A percentile compares a stretch with the other conserved stretches of the same genome.
phyloP scores from a whole-genome alignment of 64 coral and sea anemone species.

The Stylophora pistillata region DNA sequence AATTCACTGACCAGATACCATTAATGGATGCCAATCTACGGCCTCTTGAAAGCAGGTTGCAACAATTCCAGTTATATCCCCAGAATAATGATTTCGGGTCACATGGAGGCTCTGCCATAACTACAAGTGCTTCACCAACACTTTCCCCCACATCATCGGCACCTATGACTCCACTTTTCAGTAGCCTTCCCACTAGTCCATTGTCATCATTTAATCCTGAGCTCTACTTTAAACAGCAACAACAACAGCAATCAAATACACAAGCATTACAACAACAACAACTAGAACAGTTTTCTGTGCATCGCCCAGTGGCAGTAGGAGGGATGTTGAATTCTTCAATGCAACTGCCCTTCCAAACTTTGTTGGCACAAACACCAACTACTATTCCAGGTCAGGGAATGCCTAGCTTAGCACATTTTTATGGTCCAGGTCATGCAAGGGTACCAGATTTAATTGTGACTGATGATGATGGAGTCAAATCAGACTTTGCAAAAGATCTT shows the following conservation, averaged over 20 bases:
- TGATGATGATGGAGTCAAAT: conserved; percentile 54
- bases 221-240: conserved; percentile 45
- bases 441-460: conserved; percentile 72
- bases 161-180: conserved; percentile 59
- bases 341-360: conserved; percentile 43
- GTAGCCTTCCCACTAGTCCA: conserved; percentile 45
- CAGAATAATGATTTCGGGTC: conserved; percentile 43
- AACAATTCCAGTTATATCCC: conserved; percentile 67
- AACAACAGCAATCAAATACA: conserved; percentile 13
- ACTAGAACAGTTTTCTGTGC: conserved; percentile 49
- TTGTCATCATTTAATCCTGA: conserved; percentile 30
- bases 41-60: conserved; percentile 60
- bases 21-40: conserved; percentile 38
- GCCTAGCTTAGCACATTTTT: conserved; percentile 45
- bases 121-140: conserved; percentile 55
- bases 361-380: conserved; percentile 31
- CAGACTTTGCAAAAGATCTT: conserved; percentile 66
- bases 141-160: conserved; percentile 58
- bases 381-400: conserved; percentile 8
- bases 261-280: conserved; percentile 46
- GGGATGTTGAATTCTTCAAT: conserved; percentile 40
- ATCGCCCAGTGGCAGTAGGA: conserved; percentile 7
- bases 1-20: conserved; percentile 27
- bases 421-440: conserved; percentile 34
- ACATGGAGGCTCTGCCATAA: conserved; percentile 35